These are phyloP conservation scores for Promerops cafer DNA, from an alignment of 2,113 vertebrate genomes.

Conservation along the genomic window DNA sequence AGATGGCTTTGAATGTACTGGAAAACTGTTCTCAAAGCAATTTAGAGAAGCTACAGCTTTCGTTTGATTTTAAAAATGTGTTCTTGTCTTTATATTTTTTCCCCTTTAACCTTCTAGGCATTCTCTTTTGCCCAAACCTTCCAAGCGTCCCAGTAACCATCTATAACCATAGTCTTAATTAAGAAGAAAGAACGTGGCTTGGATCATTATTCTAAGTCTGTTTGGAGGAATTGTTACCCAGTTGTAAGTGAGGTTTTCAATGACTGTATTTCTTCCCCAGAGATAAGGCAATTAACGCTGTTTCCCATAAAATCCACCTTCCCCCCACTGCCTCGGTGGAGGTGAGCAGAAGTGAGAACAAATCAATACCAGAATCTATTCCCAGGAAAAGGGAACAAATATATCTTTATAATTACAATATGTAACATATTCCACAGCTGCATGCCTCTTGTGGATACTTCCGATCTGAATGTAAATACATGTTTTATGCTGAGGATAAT, in stretches of 20 bases:
- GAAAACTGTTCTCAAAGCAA: not conserved
- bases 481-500: slow-evolving; percentile 20
- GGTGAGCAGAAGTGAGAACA: slow-evolving; percentile 43
- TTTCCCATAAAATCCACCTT: slow-evolving; percentile 64
- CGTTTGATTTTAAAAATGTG: not conserved
- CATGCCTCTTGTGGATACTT: slow-evolving; percentile 14
- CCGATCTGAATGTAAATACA: slow-evolving; percentile 47
- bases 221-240: slow-evolving; percentile 39
- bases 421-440: slow-evolving; percentile 18
- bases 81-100: not conserved
- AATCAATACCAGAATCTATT: slow-evolving; percentile 60
- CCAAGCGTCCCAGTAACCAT: not conserved
- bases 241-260: slow-evolving; percentile 57
- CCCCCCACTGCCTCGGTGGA: slow-evolving; percentile 15
- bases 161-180: slow-evolving; percentile 14
- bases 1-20: not conserved
- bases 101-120: not conserved
- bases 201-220: slow-evolving; percentile 6
- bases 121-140: not conserved
- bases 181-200: slow-evolving; percentile 20
- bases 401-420: slow-evolving; percentile 51
- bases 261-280: slow-evolving; percentile 55
- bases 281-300: slow-evolving; percentile 67
- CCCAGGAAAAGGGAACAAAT: slow-evolving; percentile 1
- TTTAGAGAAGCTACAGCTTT: not conserved